Conservation (phyloP, 2,797 vertebrate species). For the Lophius americanus region DNA sequence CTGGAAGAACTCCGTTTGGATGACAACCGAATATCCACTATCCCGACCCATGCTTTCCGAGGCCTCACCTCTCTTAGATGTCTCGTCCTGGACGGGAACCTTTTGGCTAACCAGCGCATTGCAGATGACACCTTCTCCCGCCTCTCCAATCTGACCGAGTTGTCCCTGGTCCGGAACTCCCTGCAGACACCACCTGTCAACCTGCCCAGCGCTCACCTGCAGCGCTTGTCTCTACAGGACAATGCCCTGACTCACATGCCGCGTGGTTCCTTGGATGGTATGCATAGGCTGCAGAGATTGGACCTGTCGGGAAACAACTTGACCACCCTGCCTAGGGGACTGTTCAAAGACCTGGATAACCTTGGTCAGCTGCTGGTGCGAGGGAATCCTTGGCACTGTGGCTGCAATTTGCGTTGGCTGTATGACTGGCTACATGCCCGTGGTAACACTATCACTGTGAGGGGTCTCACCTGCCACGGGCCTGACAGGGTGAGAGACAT, state of each 20-base stretch:
- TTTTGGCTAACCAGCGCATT: conserved; percentile 94
- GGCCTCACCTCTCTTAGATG: conserved; percentile 89
- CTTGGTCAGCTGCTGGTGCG: conserved; percentile 89
- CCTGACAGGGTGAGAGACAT: conserved; percentile 90
- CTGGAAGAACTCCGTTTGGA: conserved; percentile 94
- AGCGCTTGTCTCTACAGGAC: conserved; percentile 91
- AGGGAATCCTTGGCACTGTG: conserved; percentile 96
- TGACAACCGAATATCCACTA: conserved; percentile 96
- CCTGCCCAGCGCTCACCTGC: conserved; percentile 88
- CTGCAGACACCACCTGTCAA: conserved; percentile 90
- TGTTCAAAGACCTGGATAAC: conserved; percentile 91
- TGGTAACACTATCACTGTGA: conserved; percentile 87
- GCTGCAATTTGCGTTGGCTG: conserved; percentile 93
- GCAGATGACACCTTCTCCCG: conserved; percentile 93
- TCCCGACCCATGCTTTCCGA: conserved; percentile 91
- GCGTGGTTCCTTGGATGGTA: conserved; percentile 87
- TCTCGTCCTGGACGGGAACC: conserved; percentile 93
- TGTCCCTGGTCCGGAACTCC: conserved; percentile 93
- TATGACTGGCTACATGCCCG: conserved; percentile 90
- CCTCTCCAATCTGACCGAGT: conserved; percentile 90
- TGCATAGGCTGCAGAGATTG: conserved; percentile 87
- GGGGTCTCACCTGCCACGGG: conserved; percentile 91
- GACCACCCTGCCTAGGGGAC: conserved; percentile 89
- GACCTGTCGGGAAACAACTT: conserved; percentile 96
- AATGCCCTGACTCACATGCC: conserved; percentile 93